Evolutionary conservation across 2,797 vertebrate species (phyloP).

Genomic region (Lophius americanus): DNA sequence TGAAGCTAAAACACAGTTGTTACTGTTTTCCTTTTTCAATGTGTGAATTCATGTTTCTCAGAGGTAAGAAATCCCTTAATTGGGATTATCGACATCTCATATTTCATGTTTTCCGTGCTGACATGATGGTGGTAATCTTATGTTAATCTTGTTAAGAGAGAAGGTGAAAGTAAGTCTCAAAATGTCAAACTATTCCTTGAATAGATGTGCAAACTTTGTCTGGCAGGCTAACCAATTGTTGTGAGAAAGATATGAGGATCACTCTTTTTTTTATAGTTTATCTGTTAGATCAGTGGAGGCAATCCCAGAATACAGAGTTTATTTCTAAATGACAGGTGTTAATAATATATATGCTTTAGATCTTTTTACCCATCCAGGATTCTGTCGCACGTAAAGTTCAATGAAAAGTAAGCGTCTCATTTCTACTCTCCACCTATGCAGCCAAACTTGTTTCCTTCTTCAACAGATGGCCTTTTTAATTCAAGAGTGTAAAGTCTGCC

Average conservation of each 20-base stretch:
- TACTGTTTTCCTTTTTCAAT: too few relatives aligned
- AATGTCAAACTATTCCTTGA: background rate
- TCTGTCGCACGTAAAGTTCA: conserved; percentile 60
- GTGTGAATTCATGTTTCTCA: too few relatives aligned
- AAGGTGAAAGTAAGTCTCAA: background rate
- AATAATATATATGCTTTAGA: conserved; percentile 49
- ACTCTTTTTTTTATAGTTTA: conserved; percentile 1
- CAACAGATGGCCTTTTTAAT: conserved; percentile 83
- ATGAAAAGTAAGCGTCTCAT: conserved; percentile 49
- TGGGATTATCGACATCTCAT: too few relatives aligned
- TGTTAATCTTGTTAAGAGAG: background rate
- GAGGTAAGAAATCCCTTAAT: too few relatives aligned
- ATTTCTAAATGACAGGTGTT: conserved; percentile 37
- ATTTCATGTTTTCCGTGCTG: background rate
- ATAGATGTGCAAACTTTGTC: background rate
- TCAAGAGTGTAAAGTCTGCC: conserved; percentile 74
- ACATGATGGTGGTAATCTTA: background rate
- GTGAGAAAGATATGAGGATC: background rate
- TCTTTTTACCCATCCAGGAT: conserved; percentile 51
- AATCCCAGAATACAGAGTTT: conserved; percentile 11
- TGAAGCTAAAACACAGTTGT: too few relatives aligned
- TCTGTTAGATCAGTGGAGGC: conserved; percentile 3
- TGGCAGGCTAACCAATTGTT: too few relatives aligned
- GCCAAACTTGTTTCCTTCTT: conserved; percentile 63
- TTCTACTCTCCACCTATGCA: conserved; percentile 58